These are phyloP conservation scores for Bombus superbus DNA, from an alignment of 1,140 invertebrate species.

Conservation along the genomic window DNA sequence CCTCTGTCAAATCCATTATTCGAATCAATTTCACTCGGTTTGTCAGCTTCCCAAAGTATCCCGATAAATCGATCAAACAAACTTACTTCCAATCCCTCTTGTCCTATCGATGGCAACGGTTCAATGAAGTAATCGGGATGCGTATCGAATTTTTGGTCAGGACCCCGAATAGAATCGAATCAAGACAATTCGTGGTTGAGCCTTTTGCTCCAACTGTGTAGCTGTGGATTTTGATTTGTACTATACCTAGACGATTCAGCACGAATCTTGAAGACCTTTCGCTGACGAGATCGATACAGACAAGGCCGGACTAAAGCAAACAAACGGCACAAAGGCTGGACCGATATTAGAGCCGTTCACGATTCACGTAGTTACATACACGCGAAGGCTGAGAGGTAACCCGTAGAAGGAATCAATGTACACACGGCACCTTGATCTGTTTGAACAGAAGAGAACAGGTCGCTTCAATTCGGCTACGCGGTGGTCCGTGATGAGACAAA, in stretches of 20 bases:
- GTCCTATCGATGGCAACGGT: neutral
- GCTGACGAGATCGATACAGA: constrained; percentile 56
- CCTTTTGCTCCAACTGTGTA: constrained; percentile 1
- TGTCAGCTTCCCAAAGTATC: neutral
- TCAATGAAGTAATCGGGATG: neutral
- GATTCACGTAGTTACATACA: constrained; percentile 40
- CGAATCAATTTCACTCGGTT: neutral
- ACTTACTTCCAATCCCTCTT: neutral
- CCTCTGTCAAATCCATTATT: neutral
- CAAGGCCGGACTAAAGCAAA: constrained; percentile 59
- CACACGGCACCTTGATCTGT: constrained; percentile 77
- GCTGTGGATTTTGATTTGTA: constrained; percentile 8
- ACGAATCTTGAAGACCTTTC: constrained; percentile 34
- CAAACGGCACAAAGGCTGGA: constrained; percentile 62
- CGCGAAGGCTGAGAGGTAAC: constrained; percentile 16
- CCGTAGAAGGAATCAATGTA: constrained; percentile 68
- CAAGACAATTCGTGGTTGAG: neutral
- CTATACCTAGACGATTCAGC: neutral
- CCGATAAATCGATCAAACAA: neutral
- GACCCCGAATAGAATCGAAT: neutral
- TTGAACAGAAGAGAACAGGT: constrained; percentile 73
- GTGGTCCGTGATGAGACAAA: constrained; percentile 66
- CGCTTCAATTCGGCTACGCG: constrained; percentile 73
- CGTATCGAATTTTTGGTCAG: constrained; percentile 14
- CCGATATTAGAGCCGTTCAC: constrained; percentile 65